phyloP scores from a whole-genome alignment of 1,140 invertebrate species.

The Ctenoplectra terminalis region DNA sequence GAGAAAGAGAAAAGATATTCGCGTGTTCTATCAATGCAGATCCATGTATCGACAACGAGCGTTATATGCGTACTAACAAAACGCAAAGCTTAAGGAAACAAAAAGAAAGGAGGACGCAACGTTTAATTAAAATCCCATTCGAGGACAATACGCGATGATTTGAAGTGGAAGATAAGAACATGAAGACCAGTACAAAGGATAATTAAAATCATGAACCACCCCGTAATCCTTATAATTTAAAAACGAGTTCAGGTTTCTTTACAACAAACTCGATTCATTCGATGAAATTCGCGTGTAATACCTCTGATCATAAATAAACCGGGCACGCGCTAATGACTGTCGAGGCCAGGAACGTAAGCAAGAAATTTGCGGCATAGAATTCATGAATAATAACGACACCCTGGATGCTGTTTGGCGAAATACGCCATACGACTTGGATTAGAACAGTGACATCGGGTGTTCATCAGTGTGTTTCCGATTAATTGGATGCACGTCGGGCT shows the following conservation, averaged over 20 bases:
- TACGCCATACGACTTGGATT: background rate
- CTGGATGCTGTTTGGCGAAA: slow-evolving; percentile 21
- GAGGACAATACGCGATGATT: background rate
- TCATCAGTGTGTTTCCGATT: slow-evolving; percentile 5
- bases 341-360: slow-evolving; percentile 8
- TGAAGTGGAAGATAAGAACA: background rate
- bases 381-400: slow-evolving; percentile 50
- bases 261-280: background rate
- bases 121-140: slow-evolving; percentile 24
- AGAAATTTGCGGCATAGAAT: slow-evolving; percentile 41
- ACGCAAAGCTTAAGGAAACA: background rate
- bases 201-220: background rate
- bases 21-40: background rate
- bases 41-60: background rate
- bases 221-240: slow-evolving; percentile 1
- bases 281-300: background rate
- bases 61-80: background rate
- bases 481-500: slow-evolving; percentile 4
- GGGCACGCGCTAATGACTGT: slow-evolving; percentile 43
- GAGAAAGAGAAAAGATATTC: background rate
- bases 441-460: background rate
- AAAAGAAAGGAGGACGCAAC: background rate
- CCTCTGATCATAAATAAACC: slow-evolving; percentile 41
- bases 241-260: background rate
- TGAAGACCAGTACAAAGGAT: background rate